A percentile compares a stretch with the other conserved stretches of the same genome.
Conservation (phyloP, 2,888 invertebrate species). For the Digitonthophagus gazella region DNA sequence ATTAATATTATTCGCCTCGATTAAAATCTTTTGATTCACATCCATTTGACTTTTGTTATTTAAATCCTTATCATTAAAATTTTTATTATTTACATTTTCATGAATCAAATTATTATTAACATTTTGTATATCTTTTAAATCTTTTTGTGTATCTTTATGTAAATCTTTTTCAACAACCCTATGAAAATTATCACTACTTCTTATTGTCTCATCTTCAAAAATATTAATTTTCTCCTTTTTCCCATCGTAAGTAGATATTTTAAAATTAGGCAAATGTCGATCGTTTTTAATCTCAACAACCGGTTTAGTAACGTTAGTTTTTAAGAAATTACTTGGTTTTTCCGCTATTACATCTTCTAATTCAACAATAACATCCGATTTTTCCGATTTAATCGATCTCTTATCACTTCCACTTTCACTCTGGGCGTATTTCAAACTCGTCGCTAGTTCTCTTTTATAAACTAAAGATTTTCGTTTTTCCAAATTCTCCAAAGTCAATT, state of each 20-base stretch:
- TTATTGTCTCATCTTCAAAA: slow-evolving; percentile 50
- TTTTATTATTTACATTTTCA: no score
- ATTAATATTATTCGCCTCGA: slow-evolving; percentile 26
- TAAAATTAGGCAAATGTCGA: slow-evolving; percentile 49
- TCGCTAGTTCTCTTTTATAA: slow-evolving; percentile 50
- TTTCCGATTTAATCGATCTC: slow-evolving; percentile 30
- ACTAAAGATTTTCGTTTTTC: slow-evolving; percentile 50
- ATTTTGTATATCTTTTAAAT: neutral
- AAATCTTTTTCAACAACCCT: slow-evolving; percentile 43
- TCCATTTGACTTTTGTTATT: slow-evolving; percentile 34
- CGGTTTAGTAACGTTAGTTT: slow-evolving; percentile 7
- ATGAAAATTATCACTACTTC: slow-evolving; percentile 43
- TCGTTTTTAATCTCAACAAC: slow-evolving; percentile 24
- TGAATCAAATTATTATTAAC: no score
- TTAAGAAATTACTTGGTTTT: slow-evolving; percentile 5
- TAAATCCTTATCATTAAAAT: slow-evolving; percentile 16
- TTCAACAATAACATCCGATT: slow-evolving; percentile 36
- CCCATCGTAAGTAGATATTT: slow-evolving; percentile 50
- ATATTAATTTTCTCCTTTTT: slow-evolving; percentile 49
- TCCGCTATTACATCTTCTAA: slow-evolving; percentile 37
- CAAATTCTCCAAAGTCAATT: slow-evolving; percentile 47
- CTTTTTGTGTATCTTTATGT: slow-evolving; percentile 35
- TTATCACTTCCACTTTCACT: slow-evolving; percentile 27
- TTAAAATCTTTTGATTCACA: slow-evolving; percentile 13
- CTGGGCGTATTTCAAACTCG: slow-evolving; percentile 48